Conservation (phyloP, 2,797 vertebrate species). For the Botia almorhae region DNA sequence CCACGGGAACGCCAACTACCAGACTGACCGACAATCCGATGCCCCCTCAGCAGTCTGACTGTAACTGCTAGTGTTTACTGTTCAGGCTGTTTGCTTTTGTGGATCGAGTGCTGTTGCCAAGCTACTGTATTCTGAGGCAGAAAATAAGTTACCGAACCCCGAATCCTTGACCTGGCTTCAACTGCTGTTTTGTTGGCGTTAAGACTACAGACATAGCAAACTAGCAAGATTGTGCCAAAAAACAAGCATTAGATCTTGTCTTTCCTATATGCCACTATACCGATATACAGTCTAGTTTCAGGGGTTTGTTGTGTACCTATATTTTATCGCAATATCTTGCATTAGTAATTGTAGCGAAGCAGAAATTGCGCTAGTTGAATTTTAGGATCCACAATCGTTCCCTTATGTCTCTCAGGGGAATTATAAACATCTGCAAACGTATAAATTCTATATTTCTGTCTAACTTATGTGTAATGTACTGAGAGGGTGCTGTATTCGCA, state of each 20-base stretch:
- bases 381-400: conserved; percentile 53
- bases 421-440: conserved; percentile 42
- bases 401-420: conserved; percentile 59
- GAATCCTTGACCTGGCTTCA: conserved; percentile 25
- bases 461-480: conserved; percentile 30
- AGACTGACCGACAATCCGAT: conserved; percentile 90
- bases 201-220: conserved; percentile 19
- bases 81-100: conserved; percentile 24
- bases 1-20: conserved; percentile 84
- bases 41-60: conserved; percentile 87
- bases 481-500: conserved; percentile 29
- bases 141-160: conserved; percentile 34
- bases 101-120: conserved; percentile 53
- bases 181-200: conserved; percentile 26
- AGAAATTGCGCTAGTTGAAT: conserved; percentile 36
- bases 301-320: conserved; percentile 32
- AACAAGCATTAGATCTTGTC: conserved; percentile 35
- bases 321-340: conserved; percentile 48
- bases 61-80: conserved; percentile 87
- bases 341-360: conserved; percentile 45
- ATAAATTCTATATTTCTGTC: conserved; percentile 40
- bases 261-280: conserved; percentile 33
- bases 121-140: conserved; percentile 53
- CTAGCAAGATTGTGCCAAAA: conserved; percentile 57
- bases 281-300: conserved; percentile 57